Percentiles rank a stretch among this genome's conserved stretches.
Evolutionary conservation across 2,888 invertebrate species (phyloP).

Genomic region (Venusia cambrica): DNA sequence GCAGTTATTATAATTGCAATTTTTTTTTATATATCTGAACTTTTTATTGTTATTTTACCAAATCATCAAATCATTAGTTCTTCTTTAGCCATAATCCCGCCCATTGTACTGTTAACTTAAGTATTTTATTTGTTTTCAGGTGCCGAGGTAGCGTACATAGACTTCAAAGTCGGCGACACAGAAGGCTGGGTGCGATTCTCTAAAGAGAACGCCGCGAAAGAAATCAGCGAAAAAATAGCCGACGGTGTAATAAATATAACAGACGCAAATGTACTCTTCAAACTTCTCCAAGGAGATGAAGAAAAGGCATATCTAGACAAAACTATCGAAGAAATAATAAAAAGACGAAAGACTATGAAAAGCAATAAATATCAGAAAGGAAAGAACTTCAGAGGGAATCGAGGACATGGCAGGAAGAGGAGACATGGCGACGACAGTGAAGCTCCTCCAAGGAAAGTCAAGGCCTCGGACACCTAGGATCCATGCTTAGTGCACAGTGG

Average conservation of each 20-base stretch:
- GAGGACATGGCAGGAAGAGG: conserved; percentile 49
- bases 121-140: conserved; percentile 40
- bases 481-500: too few species aligned
- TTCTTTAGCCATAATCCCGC: background rate
- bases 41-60: too few species aligned
- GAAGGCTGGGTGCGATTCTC: conserved; percentile 87
- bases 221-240: conserved; percentile 82
- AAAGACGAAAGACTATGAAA: conserved; percentile 74
- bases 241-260: conserved; percentile 82
- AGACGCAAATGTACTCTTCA: conserved; percentile 75
- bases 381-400: conserved; percentile 50
- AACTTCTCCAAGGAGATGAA: conserved; percentile 85
- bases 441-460: conserved; percentile 51
- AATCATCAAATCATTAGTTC: too few species aligned
- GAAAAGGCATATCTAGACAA: conserved; percentile 84
- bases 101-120: too few species aligned
- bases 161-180: conserved; percentile 87
- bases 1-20: too few species aligned
- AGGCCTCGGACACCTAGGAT: conserved; percentile 49
- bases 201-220: conserved; percentile 85
- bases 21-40: too few species aligned
- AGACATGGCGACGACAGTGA: conserved; percentile 49
- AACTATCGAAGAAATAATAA: conserved; percentile 82
- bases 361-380: conserved; percentile 52
- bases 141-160: conserved; percentile 86